Evolutionary conservation across 2,797 vertebrate genomes (phyloP).

Genomic region (Saxicola maurus): DNA sequence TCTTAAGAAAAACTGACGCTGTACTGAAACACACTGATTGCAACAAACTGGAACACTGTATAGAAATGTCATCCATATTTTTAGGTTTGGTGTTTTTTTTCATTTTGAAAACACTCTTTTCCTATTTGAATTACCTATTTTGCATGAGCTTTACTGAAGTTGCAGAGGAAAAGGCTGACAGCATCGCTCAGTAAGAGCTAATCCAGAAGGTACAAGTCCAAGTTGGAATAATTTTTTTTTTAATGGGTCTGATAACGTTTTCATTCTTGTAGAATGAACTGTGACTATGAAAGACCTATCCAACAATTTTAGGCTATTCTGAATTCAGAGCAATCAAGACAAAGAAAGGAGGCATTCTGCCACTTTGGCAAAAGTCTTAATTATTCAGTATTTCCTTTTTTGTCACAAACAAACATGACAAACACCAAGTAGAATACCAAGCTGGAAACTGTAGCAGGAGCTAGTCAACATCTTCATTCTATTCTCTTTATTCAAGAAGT

Average conservation of each 20-base stretch:
- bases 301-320: not conserved
- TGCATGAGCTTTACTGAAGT: not conserved
- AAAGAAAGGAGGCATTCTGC: not conserved
- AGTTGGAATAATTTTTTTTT: not conserved
- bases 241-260: not conserved
- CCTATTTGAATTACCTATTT: not conserved
- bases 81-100: not conserved
- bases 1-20: not conserved
- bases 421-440: not conserved
- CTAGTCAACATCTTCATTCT: not conserved
- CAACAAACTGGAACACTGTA: not conserved
- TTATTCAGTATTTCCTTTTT: not conserved
- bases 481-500: not conserved
- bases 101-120: not conserved
- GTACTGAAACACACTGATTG: not conserved
- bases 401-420: not conserved
- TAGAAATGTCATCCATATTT: not conserved
- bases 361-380: not conserved
- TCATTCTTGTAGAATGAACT: not conserved
- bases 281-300: not conserved
- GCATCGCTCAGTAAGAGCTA: not conserved
- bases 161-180: not conserved
- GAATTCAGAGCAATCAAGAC: not conserved
- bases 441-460: not conserved
- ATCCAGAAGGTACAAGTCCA: not conserved